phyloP scores from a whole-genome alignment of 2,888 invertebrate genomes.

The Drosophila anomelani region DNA sequence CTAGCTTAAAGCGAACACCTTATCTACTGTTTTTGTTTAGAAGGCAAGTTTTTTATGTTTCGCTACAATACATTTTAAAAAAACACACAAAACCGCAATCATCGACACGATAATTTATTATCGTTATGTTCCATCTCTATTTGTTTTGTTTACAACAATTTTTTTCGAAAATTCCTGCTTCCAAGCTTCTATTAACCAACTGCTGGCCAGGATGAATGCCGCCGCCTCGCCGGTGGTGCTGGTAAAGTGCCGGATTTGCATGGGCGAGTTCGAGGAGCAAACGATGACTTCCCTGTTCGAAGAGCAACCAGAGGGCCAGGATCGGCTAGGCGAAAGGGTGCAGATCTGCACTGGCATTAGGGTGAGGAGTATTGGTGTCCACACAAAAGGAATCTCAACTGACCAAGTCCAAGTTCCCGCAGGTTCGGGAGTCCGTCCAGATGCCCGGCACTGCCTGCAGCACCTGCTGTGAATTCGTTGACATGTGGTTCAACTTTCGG shows the following conservation, averaged over 20 bases:
- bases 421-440: constrained; percentile 50
- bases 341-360: constrained; percentile 77
- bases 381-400: neutral
- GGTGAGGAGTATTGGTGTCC: constrained; percentile 47
- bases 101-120: too few species aligned
- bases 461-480: constrained; percentile 75
- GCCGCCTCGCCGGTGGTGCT: constrained; percentile 7
- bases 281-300: constrained; percentile 63
- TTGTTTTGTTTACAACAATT: constrained; percentile 22
- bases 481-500: constrained; percentile 81
- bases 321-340: constrained; percentile 51
- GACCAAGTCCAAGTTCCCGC: neutral
- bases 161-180: neutral
- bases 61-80: too few species aligned
- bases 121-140: neutral
- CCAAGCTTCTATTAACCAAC: neutral
- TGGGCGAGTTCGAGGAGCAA: constrained; percentile 61
- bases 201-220: constrained; percentile 22
- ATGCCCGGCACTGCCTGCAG: constrained; percentile 76
- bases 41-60: too few species aligned
- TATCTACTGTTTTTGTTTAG: too few species aligned
- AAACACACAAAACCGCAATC: too few species aligned
- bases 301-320: neutral
- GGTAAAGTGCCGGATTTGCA: constrained; percentile 66
- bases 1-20: too few species aligned